phyloP scores from a whole-genome alignment of 2,797 vertebrate genomes.

The Centroberyx gerrardi region DNA sequence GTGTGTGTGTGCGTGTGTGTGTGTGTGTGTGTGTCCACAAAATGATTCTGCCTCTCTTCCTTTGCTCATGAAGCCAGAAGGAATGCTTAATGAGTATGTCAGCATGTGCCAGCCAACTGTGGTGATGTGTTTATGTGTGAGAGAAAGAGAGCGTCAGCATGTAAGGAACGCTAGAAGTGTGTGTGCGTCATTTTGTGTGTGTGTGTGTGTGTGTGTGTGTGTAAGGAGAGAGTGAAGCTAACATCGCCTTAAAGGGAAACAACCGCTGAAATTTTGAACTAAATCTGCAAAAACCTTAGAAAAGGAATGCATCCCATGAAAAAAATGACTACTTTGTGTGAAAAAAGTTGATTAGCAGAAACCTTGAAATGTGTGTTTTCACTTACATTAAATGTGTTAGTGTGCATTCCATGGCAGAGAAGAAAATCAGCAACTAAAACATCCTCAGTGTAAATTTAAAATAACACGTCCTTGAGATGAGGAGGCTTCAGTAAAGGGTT shows the following conservation, averaged over 20 bases:
- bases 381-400: not conserved
- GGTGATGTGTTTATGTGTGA: constrained; percentile 19
- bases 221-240: constrained; percentile 1
- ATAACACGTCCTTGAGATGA: constrained; percentile 26
- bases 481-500: not conserved
- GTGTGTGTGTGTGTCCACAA: not conserved
- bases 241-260: constrained; percentile 30
- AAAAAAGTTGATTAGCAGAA: no score
- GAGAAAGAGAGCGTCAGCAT: constrained; percentile 32
- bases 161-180: constrained; percentile 16
- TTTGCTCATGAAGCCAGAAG: constrained; percentile 52
- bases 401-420: constrained; percentile 10
- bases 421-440: constrained; percentile 17
- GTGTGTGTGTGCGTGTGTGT: not conserved
- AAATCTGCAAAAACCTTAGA: not conserved
- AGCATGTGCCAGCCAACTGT: constrained; percentile 52
- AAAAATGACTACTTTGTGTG: no score
- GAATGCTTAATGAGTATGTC: constrained; percentile 61
- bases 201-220: not conserved
- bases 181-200: not conserved
- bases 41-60: constrained; percentile 30
- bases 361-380: not conserved
- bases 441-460: not conserved
- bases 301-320: no score
- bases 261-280: constrained; percentile 33